Base-by-base conservation (phyloP, 2,888 invertebrate species). In the Idaea biselata region DNA sequence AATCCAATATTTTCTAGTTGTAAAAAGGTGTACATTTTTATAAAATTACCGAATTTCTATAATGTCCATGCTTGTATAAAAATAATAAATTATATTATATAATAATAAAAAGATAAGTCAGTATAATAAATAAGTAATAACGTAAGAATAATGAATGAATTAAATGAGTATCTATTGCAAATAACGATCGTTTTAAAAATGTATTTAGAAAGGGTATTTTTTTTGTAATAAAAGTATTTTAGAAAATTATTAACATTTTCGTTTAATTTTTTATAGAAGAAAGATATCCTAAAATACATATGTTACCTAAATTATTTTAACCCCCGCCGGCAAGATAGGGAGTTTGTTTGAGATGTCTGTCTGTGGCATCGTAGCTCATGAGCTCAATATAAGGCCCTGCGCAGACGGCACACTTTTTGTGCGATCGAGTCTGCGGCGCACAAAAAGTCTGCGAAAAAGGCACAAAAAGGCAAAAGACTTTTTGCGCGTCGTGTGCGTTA, bases 181-280 rank as follows among this genome's bases (percentile, higher is more conserved):
- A 67, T 67, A 14, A 44, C 44, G 44, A 44, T 44, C 44, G 14
- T 44, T 63, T 72, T 58, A 61, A 67, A 59, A 61, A 67, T 65
- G 67, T 62, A 63, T 62, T 58, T 65, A 62, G 60, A 32, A 71
- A 75, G 73, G 59, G 74, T 84, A 83, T 84, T 82, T 44, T 25
- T 84, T 85, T 85, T 83, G 73, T 75, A 87, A 86, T 86, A 83
- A 87, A 87, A 80, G 67, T 82, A 80, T 83, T 81, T 72, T 75
- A 75, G 78, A 71, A 74, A 63, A 73, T 68, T 65, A 25, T 25
- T 25, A n/a, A 63, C 32, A 56, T 64, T 33, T 7, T 58, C 59
- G 67, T 77, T 75, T 75, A 59, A 67, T 68, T 73, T 62, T 11
- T 73, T 63, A 7, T 8, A 56, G 18, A 54, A 55, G 18, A 55